Conservation (phyloP, 2,888 invertebrate species). For the Acanthopleura granulata region DNA sequence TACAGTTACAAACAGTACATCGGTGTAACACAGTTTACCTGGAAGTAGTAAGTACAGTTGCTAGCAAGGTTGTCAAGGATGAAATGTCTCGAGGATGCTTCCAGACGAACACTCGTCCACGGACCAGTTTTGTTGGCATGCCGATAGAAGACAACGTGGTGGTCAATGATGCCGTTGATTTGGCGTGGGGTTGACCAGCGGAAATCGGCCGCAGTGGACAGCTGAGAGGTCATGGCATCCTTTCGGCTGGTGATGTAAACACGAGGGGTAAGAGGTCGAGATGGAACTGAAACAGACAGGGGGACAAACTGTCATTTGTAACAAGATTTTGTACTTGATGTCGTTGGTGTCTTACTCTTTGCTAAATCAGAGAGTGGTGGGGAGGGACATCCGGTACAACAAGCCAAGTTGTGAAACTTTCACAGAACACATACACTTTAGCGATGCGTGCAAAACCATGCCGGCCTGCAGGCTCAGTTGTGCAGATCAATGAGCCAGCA, state of each 20-base stretch:
- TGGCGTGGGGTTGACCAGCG: constrained; percentile 85
- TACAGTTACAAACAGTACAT: neutral
- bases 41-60: constrained; percentile 54
- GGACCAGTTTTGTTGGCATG: constrained; percentile 4
- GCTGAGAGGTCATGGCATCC: constrained; percentile 44
- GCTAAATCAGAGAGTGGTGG: too few relatives aligned
- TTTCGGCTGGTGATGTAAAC: constrained; percentile 78
- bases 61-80: constrained; percentile 44
- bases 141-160: constrained; percentile 76
- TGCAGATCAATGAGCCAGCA: too few relatives aligned
- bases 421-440: too few relatives aligned
- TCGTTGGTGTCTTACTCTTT: too few relatives aligned
- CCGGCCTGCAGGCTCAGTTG: too few relatives aligned
- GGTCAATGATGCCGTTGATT: constrained; percentile 81
- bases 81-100: constrained; percentile 49
- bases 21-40: constrained; percentile 35
- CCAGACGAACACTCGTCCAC: constrained; percentile 36
- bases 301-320: too few relatives aligned
- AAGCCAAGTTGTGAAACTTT: too few relatives aligned
- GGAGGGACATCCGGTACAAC: too few relatives aligned
- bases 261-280: constrained; percentile 80
- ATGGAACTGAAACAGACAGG: constrained; percentile 74
- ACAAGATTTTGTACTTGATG: too few relatives aligned
- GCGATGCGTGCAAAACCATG: too few relatives aligned
- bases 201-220: constrained; percentile 75